Evolutionary conservation across 1,140 invertebrate species (phyloP).

Genomic region (Probaryconus sp.): DNA sequence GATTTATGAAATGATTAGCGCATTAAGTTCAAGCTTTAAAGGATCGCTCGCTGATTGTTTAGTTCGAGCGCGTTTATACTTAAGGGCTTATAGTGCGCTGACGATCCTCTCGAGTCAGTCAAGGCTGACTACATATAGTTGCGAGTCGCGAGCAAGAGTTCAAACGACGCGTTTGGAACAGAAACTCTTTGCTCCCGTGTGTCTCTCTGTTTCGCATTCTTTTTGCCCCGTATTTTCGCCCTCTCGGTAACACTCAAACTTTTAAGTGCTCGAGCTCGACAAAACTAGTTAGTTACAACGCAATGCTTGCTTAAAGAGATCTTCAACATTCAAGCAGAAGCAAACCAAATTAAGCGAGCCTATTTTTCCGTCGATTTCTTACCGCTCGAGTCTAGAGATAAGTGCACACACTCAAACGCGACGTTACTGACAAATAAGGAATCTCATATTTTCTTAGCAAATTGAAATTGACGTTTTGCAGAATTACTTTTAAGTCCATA

Average conservation of each 20-base stretch:
- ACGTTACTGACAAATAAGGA: too few relatives aligned
- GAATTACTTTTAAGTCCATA: too few relatives aligned
- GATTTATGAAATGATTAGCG: too few relatives aligned
- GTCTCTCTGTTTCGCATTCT: constrained; percentile 8
- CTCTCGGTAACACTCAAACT: constrained; percentile 37
- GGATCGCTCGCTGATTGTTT: constrained; percentile 14
- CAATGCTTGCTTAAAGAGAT: constrained; percentile 35
- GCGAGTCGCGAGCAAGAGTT: constrained; percentile 38
- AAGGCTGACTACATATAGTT: constrained; percentile 53
- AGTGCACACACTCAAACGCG: too few relatives aligned
- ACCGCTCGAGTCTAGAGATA: too few relatives aligned
- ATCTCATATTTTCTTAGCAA: too few relatives aligned
- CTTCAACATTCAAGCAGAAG: constrained; percentile 6
- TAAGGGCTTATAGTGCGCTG: constrained; percentile 36
- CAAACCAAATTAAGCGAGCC: too few relatives aligned
- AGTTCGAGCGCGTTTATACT: constrained; percentile 23
- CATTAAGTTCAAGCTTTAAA: too few relatives aligned
- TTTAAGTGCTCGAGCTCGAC: constrained; percentile 46
- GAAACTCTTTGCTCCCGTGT: constrained; percentile 21
- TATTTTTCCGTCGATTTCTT: too few relatives aligned
- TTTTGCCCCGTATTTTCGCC: constrained; percentile 16
- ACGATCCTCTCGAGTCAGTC: constrained; percentile 41
- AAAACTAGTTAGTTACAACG: constrained; percentile 53
- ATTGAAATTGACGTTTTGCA: too few relatives aligned
- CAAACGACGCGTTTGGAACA: constrained; percentile 25